These are phyloP conservation scores for Tenualosa ilisha DNA, from an alignment of 2,797 vertebrate genomes.

Conservation along the genomic window DNA sequence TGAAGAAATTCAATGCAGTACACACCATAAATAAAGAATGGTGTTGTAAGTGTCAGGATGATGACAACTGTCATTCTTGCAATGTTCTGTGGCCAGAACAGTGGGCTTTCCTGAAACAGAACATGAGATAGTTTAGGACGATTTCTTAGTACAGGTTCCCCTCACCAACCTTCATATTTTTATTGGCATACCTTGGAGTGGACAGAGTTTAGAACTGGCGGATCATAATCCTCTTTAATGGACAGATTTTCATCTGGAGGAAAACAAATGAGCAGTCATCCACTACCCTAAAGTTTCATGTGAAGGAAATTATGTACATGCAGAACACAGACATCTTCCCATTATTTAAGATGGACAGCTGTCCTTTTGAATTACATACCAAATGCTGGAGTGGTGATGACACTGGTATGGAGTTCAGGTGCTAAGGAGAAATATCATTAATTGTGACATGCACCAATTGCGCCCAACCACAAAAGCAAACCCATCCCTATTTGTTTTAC, in stretches of 20 bases:
- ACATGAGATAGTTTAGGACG: background rate
- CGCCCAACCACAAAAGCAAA: background rate
- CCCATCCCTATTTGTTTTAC: conserved; percentile 41
- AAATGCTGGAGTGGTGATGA: background rate
- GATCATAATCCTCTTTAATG: background rate
- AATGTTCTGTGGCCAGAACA: background rate
- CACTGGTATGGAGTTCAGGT: background rate
- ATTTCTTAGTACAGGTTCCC: background rate
- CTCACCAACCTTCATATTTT: background rate
- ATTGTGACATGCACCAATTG: background rate
- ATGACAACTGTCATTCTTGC: background rate
- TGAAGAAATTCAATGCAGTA: background rate
- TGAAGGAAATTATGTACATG: background rate
- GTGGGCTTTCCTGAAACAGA: background rate
- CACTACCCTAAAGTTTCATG: background rate
- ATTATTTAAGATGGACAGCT: background rate
- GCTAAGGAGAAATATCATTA: background rate
- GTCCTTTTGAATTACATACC: background rate
- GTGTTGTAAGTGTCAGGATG: background rate
- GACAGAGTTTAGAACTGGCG: background rate
- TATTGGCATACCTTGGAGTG: background rate
- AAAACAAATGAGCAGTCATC: background rate
- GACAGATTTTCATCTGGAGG: background rate
- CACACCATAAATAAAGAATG: conserved; percentile 1
- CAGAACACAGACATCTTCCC: background rate